Base-by-base conservation (phyloP, 2,888 invertebrate species). In the Eucera pruinosa region DNA sequence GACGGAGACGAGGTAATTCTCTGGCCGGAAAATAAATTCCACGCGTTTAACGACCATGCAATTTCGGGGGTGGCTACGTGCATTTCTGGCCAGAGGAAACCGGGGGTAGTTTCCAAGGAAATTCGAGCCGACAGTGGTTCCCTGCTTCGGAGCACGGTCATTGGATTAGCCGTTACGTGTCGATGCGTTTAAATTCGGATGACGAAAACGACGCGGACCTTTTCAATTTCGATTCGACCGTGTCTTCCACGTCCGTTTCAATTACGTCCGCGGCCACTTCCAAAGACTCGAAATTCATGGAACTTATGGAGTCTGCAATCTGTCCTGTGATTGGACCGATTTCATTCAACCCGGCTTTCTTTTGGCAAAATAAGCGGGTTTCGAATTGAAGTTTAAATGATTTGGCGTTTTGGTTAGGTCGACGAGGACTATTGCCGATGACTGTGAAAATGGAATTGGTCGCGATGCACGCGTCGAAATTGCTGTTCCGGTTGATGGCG, bases 221-320 rank as follows among this genome's bases (percentile, higher is more conserved):
- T 80, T 80, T 71, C 80, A 68, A 80, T 80, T 75, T 75, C 75
- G 67, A 73, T 69, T 65, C 62, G 58, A 27, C 11, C 62, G 25
- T 43, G 50, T 74, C 64, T 67, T 80, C 39, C 43, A 23, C 30
- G 9, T 36, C 36, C 11, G 20, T 72, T 79, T 62, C 77, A 79
- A 79, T 79, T 77, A 79, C 77, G 66, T n/a, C 36, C 41, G 15
- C 33, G 30, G 13, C 27, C 27, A 20, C 15, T n/a, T 11, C 48
- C 27, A 15, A 36, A 36, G n/a, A 6, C 41, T 5, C 39, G 36
- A 48, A 50, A 25, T 30, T 18, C 47, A 6, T 39, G 43, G 55
- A 72, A 73, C 75, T 77, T 80, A 68, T 68, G 71, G 54, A 15
- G 23, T n/a, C n/a, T n/a, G 23, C 65, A 41, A 70, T 80, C 52